Conservation (phyloP, 1,140 invertebrate species). For the Cydia splendana region DNA sequence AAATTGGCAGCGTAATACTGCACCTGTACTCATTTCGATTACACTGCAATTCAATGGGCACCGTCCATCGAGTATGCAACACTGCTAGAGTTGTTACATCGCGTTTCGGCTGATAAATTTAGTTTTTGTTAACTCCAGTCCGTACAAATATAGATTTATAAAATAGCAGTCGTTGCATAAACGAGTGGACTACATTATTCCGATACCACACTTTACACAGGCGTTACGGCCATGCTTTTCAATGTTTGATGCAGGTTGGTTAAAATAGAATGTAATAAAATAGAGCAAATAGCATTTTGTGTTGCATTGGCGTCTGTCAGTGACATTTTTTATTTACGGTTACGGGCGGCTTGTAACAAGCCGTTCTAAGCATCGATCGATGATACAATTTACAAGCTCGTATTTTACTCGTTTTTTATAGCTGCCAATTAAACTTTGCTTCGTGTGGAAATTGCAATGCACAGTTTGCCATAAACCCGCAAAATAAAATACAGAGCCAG, state of each 20-base stretch:
- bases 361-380: conserved; percentile 1
- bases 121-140: neutral
- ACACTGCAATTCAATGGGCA: conserved; percentile 14
- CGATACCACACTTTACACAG: neutral
- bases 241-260: neutral
- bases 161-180: neutral
- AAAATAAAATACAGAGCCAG: neutral
- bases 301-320: neutral
- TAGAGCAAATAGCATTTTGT: neutral
- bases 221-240: neutral
- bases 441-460: neutral
- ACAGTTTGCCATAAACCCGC: neutral
- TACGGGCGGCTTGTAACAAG: neutral
- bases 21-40: conserved; percentile 14
- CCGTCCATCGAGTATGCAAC: neutral
- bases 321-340: conserved; percentile 10
- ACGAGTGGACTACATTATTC: neutral
- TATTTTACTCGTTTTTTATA: neutral
- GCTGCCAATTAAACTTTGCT: neutral
- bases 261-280: neutral
- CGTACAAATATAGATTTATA: neutral
- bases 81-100: neutral
- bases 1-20: neutral
- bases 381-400: neutral
- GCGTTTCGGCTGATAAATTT: neutral